Evolutionary conservation across 2,888 invertebrate species (phyloP).

Genomic region (Pterobdella sp.): DNA sequence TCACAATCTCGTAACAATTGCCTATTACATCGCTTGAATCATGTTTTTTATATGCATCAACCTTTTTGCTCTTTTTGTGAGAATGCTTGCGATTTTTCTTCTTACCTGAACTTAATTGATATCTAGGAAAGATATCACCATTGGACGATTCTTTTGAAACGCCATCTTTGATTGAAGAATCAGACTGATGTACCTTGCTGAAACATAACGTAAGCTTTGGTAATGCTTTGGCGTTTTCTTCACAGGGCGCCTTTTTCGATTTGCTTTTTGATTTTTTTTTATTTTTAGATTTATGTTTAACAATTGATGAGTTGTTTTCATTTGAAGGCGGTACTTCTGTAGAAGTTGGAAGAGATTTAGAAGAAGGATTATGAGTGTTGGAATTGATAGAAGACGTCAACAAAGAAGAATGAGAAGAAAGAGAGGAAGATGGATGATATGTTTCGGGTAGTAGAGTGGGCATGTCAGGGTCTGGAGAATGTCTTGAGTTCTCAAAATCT

Average conservation of each 20-base stretch:
- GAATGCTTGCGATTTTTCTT: background rate
- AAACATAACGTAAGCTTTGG: background rate
- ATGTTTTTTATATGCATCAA: background rate
- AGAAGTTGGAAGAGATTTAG: background rate
- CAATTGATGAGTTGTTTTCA: background rate
- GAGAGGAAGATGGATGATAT: background rate
- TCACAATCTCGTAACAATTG: background rate
- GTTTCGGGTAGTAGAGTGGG: conserved; percentile 1
- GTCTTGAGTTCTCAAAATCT: too few species aligned
- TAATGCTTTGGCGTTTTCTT: background rate
- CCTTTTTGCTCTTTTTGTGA: too few species aligned
- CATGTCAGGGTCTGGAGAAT: background rate
- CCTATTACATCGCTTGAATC: background rate
- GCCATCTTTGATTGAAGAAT: background rate
- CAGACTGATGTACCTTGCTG: background rate
- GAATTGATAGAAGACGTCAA: background rate
- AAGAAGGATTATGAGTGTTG: background rate
- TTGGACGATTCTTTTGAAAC: background rate
- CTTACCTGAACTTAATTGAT: background rate
- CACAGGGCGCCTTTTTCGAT: background rate
- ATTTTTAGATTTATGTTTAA: background rate
- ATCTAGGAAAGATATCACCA: background rate
- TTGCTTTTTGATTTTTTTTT: background rate
- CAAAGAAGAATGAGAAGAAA: background rate
- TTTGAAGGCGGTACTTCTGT: background rate